Percentiles rank a stretch among this genome's conserved stretches.
Conservation (phyloP, 1,140 invertebrate genomes). For the Brachionus paranguensis region DNA sequence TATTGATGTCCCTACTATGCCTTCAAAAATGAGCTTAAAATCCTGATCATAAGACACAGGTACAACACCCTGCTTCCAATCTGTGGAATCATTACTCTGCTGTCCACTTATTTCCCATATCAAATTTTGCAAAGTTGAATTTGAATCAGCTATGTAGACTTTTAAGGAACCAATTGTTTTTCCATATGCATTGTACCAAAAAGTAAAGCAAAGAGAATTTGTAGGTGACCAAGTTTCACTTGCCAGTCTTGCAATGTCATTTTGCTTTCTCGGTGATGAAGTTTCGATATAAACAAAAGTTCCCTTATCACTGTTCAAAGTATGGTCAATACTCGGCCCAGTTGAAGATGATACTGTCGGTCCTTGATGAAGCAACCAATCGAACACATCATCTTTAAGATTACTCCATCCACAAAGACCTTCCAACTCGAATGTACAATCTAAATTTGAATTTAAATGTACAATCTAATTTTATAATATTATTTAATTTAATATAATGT, state of each 20-base stretch:
- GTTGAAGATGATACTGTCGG: constrained; percentile 43
- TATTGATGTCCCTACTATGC: neutral
- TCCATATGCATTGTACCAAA: constrained; percentile 29
- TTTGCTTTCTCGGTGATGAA: neutral
- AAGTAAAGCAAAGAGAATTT: neutral
- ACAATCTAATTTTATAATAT: too few species aligned
- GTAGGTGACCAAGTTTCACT: constrained; percentile 21
- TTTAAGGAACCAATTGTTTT: constrained; percentile 41
- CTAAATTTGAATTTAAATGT: neutral
- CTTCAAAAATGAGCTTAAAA: constrained; percentile 30
- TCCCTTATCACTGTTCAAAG: neutral
- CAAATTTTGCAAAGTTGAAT: constrained; percentile 44
- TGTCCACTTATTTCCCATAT: neutral
- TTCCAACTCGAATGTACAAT: constrained; percentile 43
- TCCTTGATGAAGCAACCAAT: constrained; percentile 42
- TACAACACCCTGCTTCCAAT: constrained; percentile 23
- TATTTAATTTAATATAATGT: too few species aligned
- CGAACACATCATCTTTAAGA: constrained; percentile 43
- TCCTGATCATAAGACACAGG: neutral
- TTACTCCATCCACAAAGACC: constrained; percentile 45
- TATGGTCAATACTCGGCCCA: constrained; percentile 51
- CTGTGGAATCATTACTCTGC: neutral
- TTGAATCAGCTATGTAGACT: constrained; percentile 44
- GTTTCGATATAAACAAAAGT: constrained; percentile 18
- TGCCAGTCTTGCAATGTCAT: neutral